Evolutionary conservation across 1,140 invertebrate species (phyloP).

Genomic region (Magallana gigas): DNA sequence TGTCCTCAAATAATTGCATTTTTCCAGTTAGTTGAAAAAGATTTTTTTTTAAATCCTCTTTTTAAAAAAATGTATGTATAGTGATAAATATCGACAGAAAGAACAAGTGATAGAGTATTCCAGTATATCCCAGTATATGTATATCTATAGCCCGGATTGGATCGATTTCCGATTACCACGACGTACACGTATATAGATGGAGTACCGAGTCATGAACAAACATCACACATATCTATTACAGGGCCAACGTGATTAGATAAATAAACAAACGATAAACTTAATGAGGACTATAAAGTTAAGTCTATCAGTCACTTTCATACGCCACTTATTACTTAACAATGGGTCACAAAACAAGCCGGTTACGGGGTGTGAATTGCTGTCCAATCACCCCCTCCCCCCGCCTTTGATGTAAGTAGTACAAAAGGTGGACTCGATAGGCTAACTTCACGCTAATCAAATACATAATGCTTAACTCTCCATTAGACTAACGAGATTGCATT

Average conservation of each 20-base stretch:
- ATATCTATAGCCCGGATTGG: no score
- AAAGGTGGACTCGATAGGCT: background rate
- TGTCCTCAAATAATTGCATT: no score
- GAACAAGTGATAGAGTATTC: no score
- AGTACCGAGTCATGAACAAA: slow-evolving; percentile 10
- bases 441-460: slow-evolving; percentile 21
- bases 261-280: slow-evolving; percentile 28
- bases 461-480: background rate
- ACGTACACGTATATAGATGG: no score
- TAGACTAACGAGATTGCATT: background rate
- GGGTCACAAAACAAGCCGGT: background rate
- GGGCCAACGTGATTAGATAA: slow-evolving; percentile 5
- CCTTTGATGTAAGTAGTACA: slow-evolving; percentile 15
- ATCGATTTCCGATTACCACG: no score
- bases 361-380: slow-evolving; percentile 14
- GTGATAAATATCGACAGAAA: no score
- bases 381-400: background rate
- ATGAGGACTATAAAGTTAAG: slow-evolving; percentile 7
- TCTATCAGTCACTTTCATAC: background rate
- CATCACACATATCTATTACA: background rate
- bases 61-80: no score
- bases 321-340: slow-evolving; percentile 23
- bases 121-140: no score
- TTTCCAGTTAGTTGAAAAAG: no score
- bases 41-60: no score